Evolutionary conservation across 2,797 vertebrate genomes (phyloP), one percentile per base, ranked within the genome.

Genomic region (Protosalanx chinensis): DNA sequence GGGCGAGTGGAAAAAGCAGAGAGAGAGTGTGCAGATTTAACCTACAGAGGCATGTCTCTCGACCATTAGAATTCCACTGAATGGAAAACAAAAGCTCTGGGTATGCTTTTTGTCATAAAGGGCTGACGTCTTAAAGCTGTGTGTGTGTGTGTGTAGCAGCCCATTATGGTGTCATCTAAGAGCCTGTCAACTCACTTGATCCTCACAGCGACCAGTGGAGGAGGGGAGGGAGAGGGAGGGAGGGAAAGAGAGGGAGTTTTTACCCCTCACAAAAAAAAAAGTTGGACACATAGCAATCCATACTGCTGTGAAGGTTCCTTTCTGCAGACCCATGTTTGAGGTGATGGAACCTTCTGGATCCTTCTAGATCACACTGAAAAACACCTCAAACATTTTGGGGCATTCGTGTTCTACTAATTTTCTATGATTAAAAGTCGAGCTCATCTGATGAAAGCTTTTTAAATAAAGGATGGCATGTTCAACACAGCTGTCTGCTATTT

Each of bases 111-210:
- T 41, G 37, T 41, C 37, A 41, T 41, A 41, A 41, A 8, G 37
- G 37, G 37, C 37, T 41, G 37, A 41, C 37, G 37, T 41, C 37
- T 41, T 41, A 7, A 41, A 41, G 37, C 37, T 41, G 37, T 41
- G 37, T 2, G 37, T 41, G 37, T 1, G 35, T 7, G 35, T 6
- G 33, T 27, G 23, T 41, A 41, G 37, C 7, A 41, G 37, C 8
- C 20, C 20, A 59, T 59, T 27, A 59, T 59, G 57, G 57, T 59
- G 57, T 59, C 20, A 59, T 59, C 27, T 59, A 6, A 59, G 57
- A 59, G 3, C 57, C 57, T 13, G 57, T 59, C 20, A 27, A 59
- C 57, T 27, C 20, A 20, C 20, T 27, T 27, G 20, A 20, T 59
- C 37, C 37, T 41, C 37, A 41, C 37, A 41, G 37, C 12, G 37